Conservation (phyloP, 2,888 invertebrate genomes). For the Blera fallax region DNA sequence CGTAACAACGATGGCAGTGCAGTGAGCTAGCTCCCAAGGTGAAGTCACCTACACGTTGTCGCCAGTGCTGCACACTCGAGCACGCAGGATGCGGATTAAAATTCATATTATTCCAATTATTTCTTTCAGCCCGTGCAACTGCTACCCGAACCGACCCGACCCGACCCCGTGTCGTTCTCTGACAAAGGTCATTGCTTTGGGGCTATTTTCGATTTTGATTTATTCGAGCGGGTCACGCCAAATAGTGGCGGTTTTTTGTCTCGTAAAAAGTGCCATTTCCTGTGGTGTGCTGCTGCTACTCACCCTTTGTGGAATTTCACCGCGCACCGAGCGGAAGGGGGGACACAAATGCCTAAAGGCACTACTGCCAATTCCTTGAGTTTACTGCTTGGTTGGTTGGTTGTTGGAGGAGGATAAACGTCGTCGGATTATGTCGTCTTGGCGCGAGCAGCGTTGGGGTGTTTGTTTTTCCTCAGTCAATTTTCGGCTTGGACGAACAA, state of each 20-base stretch:
- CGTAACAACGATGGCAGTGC: constrained; percentile 39
- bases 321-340: background rate
- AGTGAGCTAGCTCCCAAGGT: constrained; percentile 46
- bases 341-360: constrained; percentile 52
- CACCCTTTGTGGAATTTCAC: constrained; percentile 5
- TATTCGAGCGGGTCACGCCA: constrained; percentile 60
- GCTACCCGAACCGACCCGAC: background rate
- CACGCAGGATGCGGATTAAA: constrained; percentile 68
- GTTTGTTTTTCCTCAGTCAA: constrained; percentile 66
- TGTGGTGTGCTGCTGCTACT: background rate
- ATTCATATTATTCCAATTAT: constrained; percentile 68
- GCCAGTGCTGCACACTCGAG: constrained; percentile 26
- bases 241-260: constrained; percentile 24
- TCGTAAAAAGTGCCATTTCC: constrained; percentile 9
- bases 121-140: background rate
- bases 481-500: constrained; percentile 70
- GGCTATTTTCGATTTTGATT: constrained; percentile 66
- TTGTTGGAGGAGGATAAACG: constrained; percentile 52
- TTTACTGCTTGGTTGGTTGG: constrained; percentile 42
- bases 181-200: constrained; percentile 67
- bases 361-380: constrained; percentile 25
- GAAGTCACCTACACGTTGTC: constrained; percentile 16
- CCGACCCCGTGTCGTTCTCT: background rate
- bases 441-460: constrained; percentile 5
- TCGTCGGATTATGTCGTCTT: constrained; percentile 59